Conservation (phyloP, 2,888 invertebrate genomes). For the Physocephala rufipes region DNA sequence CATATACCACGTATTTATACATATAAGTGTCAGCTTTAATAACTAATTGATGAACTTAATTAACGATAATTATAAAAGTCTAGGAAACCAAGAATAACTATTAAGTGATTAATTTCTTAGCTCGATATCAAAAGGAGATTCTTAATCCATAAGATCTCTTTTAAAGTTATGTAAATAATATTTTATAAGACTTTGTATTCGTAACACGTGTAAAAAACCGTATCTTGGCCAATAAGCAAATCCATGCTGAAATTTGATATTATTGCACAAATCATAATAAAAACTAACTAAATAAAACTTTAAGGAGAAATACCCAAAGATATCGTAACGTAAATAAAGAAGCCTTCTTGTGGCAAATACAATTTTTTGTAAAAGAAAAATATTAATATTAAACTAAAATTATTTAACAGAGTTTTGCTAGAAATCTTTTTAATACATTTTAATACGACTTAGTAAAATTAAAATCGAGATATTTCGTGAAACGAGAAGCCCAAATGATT, state of each 20-base stretch:
- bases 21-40: conserved; percentile 65
- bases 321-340: neutral
- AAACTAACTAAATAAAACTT: conserved; percentile 12
- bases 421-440: conserved; percentile 50
- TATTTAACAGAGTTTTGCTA: conserved; percentile 31
- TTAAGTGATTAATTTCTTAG: conserved; percentile 6
- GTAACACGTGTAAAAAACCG: conserved; percentile 36
- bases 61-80: no score
- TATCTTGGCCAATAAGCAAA: neutral
- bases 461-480: no score
- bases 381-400: neutral
- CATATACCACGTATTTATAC: conserved; percentile 50
- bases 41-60: conserved; percentile 54
- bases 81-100: conserved; percentile 29
- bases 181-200: neutral
- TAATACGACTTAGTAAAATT: conserved; percentile 22
- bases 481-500: neutral
- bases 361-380: neutral
- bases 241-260: conserved; percentile 22
- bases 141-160: neutral
- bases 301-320: conserved; percentile 32
- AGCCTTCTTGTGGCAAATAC: no score
- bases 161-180: conserved; percentile 21
- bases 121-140: neutral
- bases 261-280: conserved; percentile 36